Evolutionary conservation across 35 echinoderm and acorn worm genomes (phyloP).

Genomic region (Diadema setosum): DNA sequence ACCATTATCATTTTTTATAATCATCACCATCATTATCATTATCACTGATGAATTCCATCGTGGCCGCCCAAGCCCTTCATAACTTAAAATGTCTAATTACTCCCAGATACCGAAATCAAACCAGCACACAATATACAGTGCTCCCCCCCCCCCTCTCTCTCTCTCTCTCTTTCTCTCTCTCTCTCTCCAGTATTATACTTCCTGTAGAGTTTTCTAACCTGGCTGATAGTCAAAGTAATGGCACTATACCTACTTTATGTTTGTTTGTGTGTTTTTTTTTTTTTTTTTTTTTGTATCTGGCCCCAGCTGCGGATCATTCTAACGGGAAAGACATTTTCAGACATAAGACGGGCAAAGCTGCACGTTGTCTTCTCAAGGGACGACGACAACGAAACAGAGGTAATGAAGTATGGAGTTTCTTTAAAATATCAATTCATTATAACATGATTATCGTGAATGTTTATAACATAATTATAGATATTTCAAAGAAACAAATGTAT

Average conservation of each 20-base stretch:
- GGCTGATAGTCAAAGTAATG: background rate
- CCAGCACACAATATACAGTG: too few species aligned
- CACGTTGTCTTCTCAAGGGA: constrained; percentile 7
- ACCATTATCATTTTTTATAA: too few species aligned
- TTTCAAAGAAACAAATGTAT: too few species aligned
- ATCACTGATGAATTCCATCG: too few species aligned
- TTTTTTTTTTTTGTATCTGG: background rate
- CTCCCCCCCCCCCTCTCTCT: background rate
- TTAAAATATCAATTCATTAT: background rate
- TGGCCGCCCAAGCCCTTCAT: too few species aligned
- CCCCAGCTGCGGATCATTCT: background rate
- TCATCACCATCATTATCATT: too few species aligned
- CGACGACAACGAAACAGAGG: background rate
- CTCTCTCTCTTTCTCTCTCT: background rate
- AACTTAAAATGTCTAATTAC: too few species aligned
- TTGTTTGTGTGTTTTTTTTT: background rate
- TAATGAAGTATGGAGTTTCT: too few species aligned
- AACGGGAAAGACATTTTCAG: background rate
- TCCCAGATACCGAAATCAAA: too few species aligned
- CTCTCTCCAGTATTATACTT: background rate
- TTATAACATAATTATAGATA: too few species aligned
- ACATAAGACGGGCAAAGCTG: background rate
- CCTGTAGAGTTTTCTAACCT: too few species aligned
- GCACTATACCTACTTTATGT: background rate
- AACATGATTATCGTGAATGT: background rate